Evolutionary conservation across 2,797 vertebrate species (phyloP), one percentile per base, ranked within the genome.

Genomic region (Anas capensis): DNA sequence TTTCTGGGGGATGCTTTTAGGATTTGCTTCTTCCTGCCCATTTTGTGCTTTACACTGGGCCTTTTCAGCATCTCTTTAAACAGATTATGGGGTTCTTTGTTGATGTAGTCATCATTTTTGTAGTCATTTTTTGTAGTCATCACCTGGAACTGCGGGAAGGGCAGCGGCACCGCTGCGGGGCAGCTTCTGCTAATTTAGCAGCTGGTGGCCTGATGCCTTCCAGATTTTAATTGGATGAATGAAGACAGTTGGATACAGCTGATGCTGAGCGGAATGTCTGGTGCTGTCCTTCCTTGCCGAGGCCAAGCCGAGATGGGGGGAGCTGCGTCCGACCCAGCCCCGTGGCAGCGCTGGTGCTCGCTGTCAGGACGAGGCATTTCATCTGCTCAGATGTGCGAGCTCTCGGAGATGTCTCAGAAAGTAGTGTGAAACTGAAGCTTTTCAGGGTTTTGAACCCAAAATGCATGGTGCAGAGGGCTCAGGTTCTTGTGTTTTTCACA

Each of bases 401-500:
- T 46, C 44, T 23, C 20, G 2, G 24, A 14, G 0, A 7, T 46
- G 62, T 18, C 19, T 33, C 16, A 8, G 78, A 17, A 80, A 48
- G 20, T 19, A 1, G 46, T 2, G 69, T 11, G 78, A 75, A 29
- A 53, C 10, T 20, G 3, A 58, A 53, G 68, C 54, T 53, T 38
- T 56, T 70, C 4, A 10, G 62, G 73, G 65, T 10, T 57, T 27
- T 3, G 40, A 66, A 14, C 53, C 53, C 5, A 33, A 33, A 19
- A n/a, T 0, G 8, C 23, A 1, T 8, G 0, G 11, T n/a, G 69
- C 27, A 0, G 62, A 40, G 20, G 20, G 34, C 34, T 31, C 8
- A 4, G 48, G 48, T 61, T 46, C 54, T 71, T 8, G 4, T 33
- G 8, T 23, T 73, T 8, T 0, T 17, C 0, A 24, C 42, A 23